These are phyloP conservation scores for Idaea aversata DNA, from an alignment of 2,888 invertebrate species.

Conservation along the genomic window DNA sequence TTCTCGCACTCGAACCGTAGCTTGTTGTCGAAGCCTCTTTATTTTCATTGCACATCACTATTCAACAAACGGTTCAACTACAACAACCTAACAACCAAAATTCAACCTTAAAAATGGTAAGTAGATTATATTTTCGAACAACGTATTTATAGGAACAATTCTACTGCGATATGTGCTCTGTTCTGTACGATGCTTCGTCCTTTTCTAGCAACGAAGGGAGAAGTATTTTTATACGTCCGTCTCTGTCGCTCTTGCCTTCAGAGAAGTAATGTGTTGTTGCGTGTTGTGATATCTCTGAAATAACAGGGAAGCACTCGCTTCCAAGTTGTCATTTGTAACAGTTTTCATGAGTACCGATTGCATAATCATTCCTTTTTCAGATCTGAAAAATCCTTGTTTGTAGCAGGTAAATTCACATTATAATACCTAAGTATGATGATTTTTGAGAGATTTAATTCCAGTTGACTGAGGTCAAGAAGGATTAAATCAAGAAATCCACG, in stretches of 20 bases:
- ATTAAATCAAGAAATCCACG: no score
- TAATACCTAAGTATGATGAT: no score
- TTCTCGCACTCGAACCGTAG: constrained; percentile 51
- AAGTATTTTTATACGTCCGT: constrained; percentile 62
- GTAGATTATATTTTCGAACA: constrained; percentile 21
- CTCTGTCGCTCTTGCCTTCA: constrained; percentile 64
- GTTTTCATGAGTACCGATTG: constrained; percentile 63
- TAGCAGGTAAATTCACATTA: background rate
- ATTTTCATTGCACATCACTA: constrained; percentile 57
- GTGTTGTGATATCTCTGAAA: constrained; percentile 81
- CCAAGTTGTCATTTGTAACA: constrained; percentile 81
- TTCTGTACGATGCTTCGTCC: constrained; percentile 65
- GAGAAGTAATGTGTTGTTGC: constrained; percentile 80
- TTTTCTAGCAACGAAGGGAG: constrained; percentile 47
- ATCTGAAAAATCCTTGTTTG: background rate
- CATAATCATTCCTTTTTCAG: constrained; percentile 34
- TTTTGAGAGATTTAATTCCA: no score
- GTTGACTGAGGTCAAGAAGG: no score
- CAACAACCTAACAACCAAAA: constrained; percentile 21
- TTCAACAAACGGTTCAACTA: constrained; percentile 43
- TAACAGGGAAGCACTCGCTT: constrained; percentile 80
- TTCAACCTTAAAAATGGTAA: constrained; percentile 24
- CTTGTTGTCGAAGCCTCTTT: constrained; percentile 37
- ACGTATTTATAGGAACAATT: constrained; percentile 30
- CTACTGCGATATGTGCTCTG: constrained; percentile 62